Evolutionary conservation across 2,888 invertebrate genomes (phyloP).

Genomic region (Diplolepis rosae): DNA sequence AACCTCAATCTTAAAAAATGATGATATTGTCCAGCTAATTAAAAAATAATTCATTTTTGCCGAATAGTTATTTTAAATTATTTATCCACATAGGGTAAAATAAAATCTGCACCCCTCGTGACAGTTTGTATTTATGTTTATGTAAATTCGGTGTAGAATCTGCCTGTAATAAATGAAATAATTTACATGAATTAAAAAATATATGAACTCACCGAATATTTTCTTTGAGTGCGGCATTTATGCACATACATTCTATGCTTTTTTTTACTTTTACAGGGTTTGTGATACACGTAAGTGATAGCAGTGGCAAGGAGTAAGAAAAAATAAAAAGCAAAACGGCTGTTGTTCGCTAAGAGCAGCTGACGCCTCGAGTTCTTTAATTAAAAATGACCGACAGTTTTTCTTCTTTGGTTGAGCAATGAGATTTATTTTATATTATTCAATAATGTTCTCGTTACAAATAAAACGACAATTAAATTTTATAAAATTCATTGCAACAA

Average conservation of each 20-base stretch:
- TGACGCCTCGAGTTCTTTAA: conserved; percentile 72
- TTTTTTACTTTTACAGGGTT: neutral
- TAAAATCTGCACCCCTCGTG: no score
- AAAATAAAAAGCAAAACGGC: conserved; percentile 43
- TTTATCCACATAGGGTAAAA: no score
- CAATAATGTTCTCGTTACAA: conserved; percentile 31
- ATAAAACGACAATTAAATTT: neutral
- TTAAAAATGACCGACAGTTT: conserved; percentile 70
- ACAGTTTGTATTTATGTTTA: neutral
- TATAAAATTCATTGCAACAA: neutral
- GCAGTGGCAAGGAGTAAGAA: conserved; percentile 17
- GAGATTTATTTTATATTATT: conserved; percentile 70
- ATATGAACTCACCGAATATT: neutral
- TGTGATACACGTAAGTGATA: conserved; percentile 23
- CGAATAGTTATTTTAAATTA: no score
- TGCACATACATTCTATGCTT: neutral
- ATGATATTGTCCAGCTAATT: no score
- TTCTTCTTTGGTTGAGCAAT: conserved; percentile 64
- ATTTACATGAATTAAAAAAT: neutral
- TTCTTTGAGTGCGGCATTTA: neutral
- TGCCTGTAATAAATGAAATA: neutral
- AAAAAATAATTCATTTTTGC: no score
- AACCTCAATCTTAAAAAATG: no score
- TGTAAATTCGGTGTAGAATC: neutral
- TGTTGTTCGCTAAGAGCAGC: conserved; percentile 66